Percentiles rank a stretch among this genome's conserved stretches.
Conservation (phyloP, 2,888 invertebrate genomes). For the Watsonalla cultraria region DNA sequence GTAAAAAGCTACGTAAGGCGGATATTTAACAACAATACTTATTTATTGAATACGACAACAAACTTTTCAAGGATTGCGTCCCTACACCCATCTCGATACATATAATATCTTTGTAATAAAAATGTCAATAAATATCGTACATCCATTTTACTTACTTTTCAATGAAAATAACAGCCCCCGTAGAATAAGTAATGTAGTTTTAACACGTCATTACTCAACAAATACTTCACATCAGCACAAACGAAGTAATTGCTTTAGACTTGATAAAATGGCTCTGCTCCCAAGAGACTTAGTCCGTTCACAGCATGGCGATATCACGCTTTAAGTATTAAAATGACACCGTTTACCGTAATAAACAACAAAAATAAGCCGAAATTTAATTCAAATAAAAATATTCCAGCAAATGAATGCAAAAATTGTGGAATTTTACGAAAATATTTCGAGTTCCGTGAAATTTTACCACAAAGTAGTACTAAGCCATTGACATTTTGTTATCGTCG, state of each 20-base stretch:
- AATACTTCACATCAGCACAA: constrained; percentile 17
- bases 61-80: too few species aligned
- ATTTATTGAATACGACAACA: too few species aligned
- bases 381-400: neutral
- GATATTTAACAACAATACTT: too few species aligned
- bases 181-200: constrained; percentile 11
- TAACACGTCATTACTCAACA: constrained; percentile 46
- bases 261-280: constrained; percentile 34
- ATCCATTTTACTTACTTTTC: constrained; percentile 15
- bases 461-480: too few species aligned
- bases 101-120: too few species aligned
- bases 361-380: neutral
- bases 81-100: too few species aligned
- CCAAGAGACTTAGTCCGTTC: constrained; percentile 18
- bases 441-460: too few species aligned
- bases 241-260: constrained; percentile 22
- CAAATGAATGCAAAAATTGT: neutral
- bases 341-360: neutral
- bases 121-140: too few species aligned
- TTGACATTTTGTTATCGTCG: too few species aligned
- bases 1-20: too few species aligned
- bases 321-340: neutral
- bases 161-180: constrained; percentile 13
- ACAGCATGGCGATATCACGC: neutral
- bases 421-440: neutral